A percentile compares a stretch with the other conserved stretches of the same genome.
Evolutionary conservation across 2,797 vertebrate species (phyloP).

Genomic region (Dendrocincla fuliginosa): DNA sequence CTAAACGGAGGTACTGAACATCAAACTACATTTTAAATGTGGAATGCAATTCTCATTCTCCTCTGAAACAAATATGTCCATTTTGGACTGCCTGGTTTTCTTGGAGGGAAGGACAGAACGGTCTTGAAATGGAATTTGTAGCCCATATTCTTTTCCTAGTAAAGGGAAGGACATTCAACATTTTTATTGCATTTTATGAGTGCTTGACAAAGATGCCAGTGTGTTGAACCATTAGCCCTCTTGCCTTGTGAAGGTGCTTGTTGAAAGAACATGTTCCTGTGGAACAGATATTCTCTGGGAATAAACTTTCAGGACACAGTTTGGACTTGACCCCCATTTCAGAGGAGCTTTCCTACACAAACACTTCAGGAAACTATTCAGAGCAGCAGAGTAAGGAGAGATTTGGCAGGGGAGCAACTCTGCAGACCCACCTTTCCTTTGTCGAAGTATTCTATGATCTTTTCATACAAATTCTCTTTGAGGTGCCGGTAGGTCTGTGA

Average conservation of each 20-base stretch:
- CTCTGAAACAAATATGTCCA: background rate
- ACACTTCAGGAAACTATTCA: background rate
- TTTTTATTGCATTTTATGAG: background rate
- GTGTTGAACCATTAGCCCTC: background rate
- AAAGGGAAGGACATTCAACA: background rate
- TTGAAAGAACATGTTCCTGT: background rate
- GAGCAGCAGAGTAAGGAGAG: background rate
- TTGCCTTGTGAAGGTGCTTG: background rate
- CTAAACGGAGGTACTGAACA: background rate
- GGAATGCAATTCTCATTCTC: background rate
- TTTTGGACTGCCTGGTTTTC: background rate
- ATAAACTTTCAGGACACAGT: background rate
- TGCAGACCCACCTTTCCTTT: slow-evolving; percentile 90
- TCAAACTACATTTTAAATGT: background rate
- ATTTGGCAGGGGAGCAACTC: background rate
- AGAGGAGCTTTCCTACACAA: background rate
- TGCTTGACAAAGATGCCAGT: background rate
- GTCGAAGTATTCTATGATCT: slow-evolving; percentile 97
- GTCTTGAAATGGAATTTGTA: background rate
- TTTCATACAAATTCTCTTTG: slow-evolving; percentile 92
- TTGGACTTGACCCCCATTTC: slow-evolving; percentile 8
- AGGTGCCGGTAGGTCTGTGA: slow-evolving; percentile 93
- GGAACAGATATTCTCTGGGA: background rate
- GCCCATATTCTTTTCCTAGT: background rate
- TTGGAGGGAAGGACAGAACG: fast-evolving